A percentile compares a stretch with the other conserved stretches of the same genome.
Conservation (phyloP, 2,113 vertebrate species). For the Salvelinus sp. region DNA sequence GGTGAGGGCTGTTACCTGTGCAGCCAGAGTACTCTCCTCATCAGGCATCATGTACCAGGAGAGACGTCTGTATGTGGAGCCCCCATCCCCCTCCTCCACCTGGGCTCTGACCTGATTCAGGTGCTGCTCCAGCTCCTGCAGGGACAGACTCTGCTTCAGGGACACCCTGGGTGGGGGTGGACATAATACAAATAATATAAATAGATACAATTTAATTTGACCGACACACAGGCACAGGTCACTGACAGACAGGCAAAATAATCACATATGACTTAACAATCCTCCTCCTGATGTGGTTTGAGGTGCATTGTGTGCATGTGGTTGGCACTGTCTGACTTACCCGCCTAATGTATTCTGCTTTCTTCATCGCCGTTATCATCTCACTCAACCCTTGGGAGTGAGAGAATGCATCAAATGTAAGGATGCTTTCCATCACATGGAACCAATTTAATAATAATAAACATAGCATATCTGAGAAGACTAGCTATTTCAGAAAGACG, state of each 20-base stretch:
- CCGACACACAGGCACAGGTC: constrained; percentile 15
- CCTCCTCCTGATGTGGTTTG: background rate
- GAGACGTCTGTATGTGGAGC: constrained; percentile 64
- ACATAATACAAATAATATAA: background rate
- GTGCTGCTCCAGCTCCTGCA: constrained; percentile 91
- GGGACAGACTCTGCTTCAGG: constrained; percentile 89
- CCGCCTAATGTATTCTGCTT: constrained; percentile 84
- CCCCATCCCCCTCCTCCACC: constrained; percentile 74
- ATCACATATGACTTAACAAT: too few relatives aligned
- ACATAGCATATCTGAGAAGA: too few relatives aligned
- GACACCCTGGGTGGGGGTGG: constrained; percentile 74
- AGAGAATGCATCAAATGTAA: too few relatives aligned
- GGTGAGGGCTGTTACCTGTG: constrained; percentile 78
- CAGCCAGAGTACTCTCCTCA: constrained; percentile 86
- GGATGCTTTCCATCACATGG: too few relatives aligned
- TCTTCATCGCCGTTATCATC: constrained; percentile 90
- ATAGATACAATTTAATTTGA: too few relatives aligned
- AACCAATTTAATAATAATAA: too few relatives aligned
- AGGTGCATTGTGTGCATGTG: background rate
- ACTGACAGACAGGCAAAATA: background rate
- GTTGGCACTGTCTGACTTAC: constrained; percentile 66
- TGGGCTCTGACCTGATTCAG: constrained; percentile 83
- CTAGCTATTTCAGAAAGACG: too few relatives aligned
- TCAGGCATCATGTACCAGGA: constrained; percentile 92
- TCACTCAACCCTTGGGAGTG: constrained; percentile 82